Base-by-base conservation (phyloP, 2,797 vertebrate species). In the Helostoma temminkii region DNA sequence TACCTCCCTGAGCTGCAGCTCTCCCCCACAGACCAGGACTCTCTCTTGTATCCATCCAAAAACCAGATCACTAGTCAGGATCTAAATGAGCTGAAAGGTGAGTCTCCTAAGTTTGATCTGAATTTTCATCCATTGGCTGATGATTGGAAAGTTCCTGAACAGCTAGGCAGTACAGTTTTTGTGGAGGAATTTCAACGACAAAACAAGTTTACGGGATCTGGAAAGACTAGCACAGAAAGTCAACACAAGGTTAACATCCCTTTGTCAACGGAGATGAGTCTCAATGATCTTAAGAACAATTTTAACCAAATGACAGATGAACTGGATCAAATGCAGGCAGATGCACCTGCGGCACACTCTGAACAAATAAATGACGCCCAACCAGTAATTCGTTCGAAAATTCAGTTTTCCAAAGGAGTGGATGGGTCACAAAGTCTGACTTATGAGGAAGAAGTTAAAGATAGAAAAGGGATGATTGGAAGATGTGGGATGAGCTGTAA, bases 391-490 rank as follows among this genome's bases (percentile, higher is more conserved):
- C 76, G n/a, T 24, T 84, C 87, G 0, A 90, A 87, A 53, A 43
- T 93, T 9, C n/a, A 76, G 62, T 70, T 91, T 2, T 75, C 76
- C 14, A 88, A 72, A 71, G 30, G 32, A 5, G 3, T 5, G 1
- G 89, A 91, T 53, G 89, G 91, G 0, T 86, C 66, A 0, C 82
- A 83, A 34, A 82, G 46, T 0, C 43, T 92, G 32, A 85, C 70
- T 59, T 93, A 91, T 66, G 91, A 92, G 73, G 91, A 92, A 48
- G 88, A 90, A 22, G 59, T 75, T 32, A 53, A 41, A 4, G 30
- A 56, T 4, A n/a, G 11, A 8, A 28, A 22, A 1, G 14, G 15
- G 4, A 9, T 3, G 14, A 18, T 1, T 6, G 22, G 26, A 68
- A 54, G 47, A 41, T 19, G 8, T 50, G 57, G 54, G 15, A 32